Evolutionary conservation across 2,797 vertebrate species (phyloP), one percentile per base, ranked within the genome.

Genomic region (Ctenosaura bakeri): DNA sequence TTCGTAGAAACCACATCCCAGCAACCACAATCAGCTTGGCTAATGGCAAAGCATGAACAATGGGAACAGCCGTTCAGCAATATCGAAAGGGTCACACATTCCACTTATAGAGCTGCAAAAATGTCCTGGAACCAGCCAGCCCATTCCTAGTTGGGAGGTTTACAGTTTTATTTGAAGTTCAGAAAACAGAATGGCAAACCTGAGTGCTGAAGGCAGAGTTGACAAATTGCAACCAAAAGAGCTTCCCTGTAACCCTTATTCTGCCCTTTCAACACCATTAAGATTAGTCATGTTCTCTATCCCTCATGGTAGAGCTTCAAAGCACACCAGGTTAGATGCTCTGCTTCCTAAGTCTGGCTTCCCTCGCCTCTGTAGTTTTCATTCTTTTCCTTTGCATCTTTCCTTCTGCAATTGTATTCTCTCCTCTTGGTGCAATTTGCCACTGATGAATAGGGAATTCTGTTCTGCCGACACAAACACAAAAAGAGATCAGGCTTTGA

Each of bases 401-500:
- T 59, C n/a, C 38, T 24, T 54, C 77, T 81, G 24, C 6, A 35
- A 32, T 81, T 85, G n/a, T 8, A 18, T 38, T 50, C 78, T n/a
- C 4, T 54, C 64, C 46, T n/a, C 56, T 80, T 78, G n/a, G 87
- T 77, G 80, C 64, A 90, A 89, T 92, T 90, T 88, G 42, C 29
- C 59, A 64, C 69, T 74, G 38, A 71, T 78, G 62, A 91, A 88
- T 59, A 83, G 54, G 73, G 42, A 89, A 35, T 73, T 87, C 81
- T 84, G 74, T 83, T 59, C 50, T 89, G 84, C 56, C 91, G 89
- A 62, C 77, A 5, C 74, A 78, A 8, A 13, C 10, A 22, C 83
- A 10, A 83, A 90, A 79, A 80, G 78, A 88, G 69, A 66, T 89
- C 89, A 81, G 24, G 46, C 22, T 86, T 64, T 73, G 2, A 71